Percentiles rank a stretch among this genome's conserved stretches.
phyloP scores from a whole-genome alignment of 2,888 invertebrate genomes.

The Scaptomyza flava region DNA sequence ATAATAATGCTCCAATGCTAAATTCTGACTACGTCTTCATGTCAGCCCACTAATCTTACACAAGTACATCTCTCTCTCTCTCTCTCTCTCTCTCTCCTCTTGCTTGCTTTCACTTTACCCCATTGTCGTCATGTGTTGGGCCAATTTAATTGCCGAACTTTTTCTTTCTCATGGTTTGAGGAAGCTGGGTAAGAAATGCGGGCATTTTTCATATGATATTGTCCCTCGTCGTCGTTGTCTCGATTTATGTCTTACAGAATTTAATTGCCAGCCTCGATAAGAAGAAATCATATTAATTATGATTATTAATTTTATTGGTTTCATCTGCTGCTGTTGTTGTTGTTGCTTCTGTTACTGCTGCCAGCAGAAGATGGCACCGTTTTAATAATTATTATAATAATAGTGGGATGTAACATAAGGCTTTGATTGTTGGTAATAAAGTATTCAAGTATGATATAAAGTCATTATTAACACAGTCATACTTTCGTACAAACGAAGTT shows the following conservation, averaged over 20 bases:
- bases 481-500: too few relatives aligned
- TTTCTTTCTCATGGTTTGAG: conserved; percentile 14
- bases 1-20: conserved; percentile 64
- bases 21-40: conserved; percentile 41
- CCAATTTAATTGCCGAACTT: conserved; percentile 78
- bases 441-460: background rate
- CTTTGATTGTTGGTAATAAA: background rate
- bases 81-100: background rate
- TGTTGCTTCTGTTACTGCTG: conserved; percentile 1
- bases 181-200: conserved; percentile 54
- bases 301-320: conserved; percentile 72
- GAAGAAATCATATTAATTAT: conserved; percentile 76
- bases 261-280: conserved; percentile 67
- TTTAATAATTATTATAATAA: conserved; percentile 7
- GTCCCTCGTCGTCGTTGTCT: conserved; percentile 16
- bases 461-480: background rate
- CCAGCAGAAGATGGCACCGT: conserved; percentile 16
- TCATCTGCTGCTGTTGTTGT: conserved; percentile 51
- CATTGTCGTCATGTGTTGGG: conserved; percentile 66
- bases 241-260: conserved; percentile 67
- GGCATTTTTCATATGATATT: conserved; percentile 58
- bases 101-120: conserved; percentile 43
- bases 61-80: background rate
- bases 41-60: conserved; percentile 52
- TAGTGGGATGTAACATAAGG: conserved; percentile 19